phyloP scores from a whole-genome alignment of 2,797 vertebrate species.

The Rhabdomys pumilio region DNA sequence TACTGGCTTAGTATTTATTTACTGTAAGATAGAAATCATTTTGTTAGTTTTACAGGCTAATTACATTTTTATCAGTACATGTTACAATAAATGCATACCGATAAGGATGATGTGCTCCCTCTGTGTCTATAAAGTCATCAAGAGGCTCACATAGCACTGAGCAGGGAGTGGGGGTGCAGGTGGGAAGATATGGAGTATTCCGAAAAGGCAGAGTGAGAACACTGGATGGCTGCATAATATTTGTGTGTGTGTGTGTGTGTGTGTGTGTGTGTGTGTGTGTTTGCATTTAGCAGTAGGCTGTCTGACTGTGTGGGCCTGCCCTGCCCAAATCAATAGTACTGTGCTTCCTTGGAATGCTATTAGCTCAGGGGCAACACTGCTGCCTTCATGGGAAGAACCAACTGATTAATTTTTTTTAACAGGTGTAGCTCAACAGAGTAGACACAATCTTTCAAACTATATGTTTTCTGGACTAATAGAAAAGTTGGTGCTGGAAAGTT shows the following conservation, averaged over 20 bases:
- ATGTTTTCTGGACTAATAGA: background rate
- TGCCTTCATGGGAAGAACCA: background rate
- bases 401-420: background rate
- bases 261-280: no score
- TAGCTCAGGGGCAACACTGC: background rate
- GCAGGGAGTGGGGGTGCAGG: background rate
- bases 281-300: background rate
- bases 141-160: background rate
- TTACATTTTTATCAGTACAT: constrained; percentile 57
- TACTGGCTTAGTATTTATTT: background rate
- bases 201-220: background rate
- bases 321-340: background rate
- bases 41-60: constrained; percentile 11
- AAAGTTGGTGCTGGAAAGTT: background rate
- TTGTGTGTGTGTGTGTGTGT: no score
- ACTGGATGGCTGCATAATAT: no score
- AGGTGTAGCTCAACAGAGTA: background rate
- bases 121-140: background rate
- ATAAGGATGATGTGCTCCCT: constrained; percentile 2
- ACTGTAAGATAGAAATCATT: background rate
- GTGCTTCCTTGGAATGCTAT: background rate
- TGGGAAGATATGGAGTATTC: background rate
- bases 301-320: background rate
- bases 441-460: constrained; percentile 29
- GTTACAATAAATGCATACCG: constrained; percentile 56